Percentiles rank a stretch among this genome's conserved stretches.
Conservation (phyloP, 1,140 invertebrate genomes). For the Macrocentrus cingulum region DNA sequence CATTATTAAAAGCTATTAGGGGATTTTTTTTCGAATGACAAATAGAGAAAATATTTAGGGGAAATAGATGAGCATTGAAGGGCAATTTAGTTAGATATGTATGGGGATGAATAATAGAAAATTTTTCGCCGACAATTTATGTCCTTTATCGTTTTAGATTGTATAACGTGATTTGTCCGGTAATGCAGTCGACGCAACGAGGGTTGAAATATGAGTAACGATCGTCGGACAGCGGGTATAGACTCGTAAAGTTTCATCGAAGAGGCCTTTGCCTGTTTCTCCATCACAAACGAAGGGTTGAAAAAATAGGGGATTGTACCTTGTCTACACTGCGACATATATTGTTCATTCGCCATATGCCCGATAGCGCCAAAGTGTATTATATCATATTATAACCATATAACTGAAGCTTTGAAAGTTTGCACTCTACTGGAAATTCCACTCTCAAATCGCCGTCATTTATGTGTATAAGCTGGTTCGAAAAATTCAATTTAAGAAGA, state of each 20-base stretch:
- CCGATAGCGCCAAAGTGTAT: slow-evolving; percentile 25
- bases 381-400: slow-evolving; percentile 29
- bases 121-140: background rate
- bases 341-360: slow-evolving; percentile 15
- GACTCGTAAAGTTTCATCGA: slow-evolving; percentile 14
- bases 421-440: background rate
- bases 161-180: slow-evolving; percentile 4
- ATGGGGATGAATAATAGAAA: too few species aligned
- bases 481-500: background rate
- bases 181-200: slow-evolving; percentile 18
- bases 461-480: too few species aligned
- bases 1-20: too few species aligned
- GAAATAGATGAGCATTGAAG: too few species aligned
- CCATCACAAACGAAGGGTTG: slow-evolving; percentile 14
- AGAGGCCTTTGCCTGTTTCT: slow-evolving; percentile 19
- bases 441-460: slow-evolving; percentile 1
- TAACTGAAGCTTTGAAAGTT: slow-evolving; percentile 8
- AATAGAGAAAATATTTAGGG: too few species aligned
- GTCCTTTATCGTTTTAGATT: background rate
- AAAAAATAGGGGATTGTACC: background rate
- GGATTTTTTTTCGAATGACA: too few species aligned
- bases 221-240: slow-evolving; percentile 16
- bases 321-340: background rate
- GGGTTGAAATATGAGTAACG: slow-evolving; percentile 24
- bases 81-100: too few species aligned